Conservation (phyloP, 1,140 invertebrate species). For the Ridgeia piscesae region DNA sequence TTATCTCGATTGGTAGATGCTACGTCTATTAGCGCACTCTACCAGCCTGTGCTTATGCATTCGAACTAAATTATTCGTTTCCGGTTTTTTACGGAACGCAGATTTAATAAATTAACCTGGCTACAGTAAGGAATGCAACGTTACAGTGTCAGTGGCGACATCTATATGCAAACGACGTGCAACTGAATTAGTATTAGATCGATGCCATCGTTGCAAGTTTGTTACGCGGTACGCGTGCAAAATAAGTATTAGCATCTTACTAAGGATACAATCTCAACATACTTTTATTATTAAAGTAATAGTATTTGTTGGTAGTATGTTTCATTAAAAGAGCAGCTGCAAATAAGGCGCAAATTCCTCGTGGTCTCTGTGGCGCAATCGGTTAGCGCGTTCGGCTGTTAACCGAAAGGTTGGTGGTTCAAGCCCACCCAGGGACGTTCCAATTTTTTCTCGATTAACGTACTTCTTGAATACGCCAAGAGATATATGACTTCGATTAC, state of each 20-base stretch:
- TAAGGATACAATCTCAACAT: neutral
- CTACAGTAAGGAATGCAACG: too few species aligned
- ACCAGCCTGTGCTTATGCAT: too few species aligned
- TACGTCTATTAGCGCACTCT: too few species aligned
- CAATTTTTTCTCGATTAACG: neutral
- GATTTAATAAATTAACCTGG: too few species aligned
- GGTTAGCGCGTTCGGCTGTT: conserved; percentile 3
- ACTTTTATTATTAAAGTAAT: neutral
- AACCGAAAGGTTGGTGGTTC: conserved; percentile 3
- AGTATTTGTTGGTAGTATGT: neutral
- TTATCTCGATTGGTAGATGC: too few species aligned
- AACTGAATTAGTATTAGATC: neutral
- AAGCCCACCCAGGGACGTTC: neutral
- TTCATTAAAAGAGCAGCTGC: neutral
- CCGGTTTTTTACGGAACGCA: too few species aligned
- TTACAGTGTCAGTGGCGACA: neutral
- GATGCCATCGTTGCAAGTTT: neutral
- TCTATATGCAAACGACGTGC: neutral
- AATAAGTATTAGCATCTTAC: neutral
- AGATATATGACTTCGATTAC: too few species aligned
- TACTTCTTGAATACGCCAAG: too few species aligned
- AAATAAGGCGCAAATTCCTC: neutral
- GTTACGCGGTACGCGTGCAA: neutral
- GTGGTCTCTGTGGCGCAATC: neutral
- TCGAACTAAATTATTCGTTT: too few species aligned